phyloP scores from a whole-genome alignment of 2,797 vertebrate genomes.

The Zenarchopterus dispar region DNA sequence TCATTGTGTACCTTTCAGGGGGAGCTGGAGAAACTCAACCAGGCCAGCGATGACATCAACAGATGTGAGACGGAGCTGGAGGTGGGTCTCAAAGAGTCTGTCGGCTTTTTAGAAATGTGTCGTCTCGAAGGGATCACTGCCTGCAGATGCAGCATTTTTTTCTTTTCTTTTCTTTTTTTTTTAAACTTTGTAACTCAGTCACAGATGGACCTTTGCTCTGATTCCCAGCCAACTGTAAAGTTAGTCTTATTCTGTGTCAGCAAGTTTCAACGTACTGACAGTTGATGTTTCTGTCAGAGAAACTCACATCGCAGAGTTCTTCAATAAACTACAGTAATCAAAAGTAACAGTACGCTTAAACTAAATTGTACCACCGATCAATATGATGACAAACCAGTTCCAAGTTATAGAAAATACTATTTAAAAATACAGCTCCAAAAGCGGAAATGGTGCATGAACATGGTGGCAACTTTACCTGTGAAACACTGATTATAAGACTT shows the following conservation, averaged over 20 bases:
- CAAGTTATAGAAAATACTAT: too few species aligned
- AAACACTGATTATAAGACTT: too few species aligned
- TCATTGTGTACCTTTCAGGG: slow-evolving; percentile 78
- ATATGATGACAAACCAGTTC: too few species aligned
- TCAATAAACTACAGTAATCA: neutral
- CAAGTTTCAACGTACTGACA: neutral
- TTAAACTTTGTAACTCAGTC: neutral
- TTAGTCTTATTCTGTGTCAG: slow-evolving; percentile 22
- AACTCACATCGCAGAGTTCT: neutral
- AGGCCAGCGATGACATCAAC: slow-evolving; percentile 96
- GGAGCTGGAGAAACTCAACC: slow-evolving; percentile 96
- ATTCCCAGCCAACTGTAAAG: neutral
- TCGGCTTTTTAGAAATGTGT: neutral
- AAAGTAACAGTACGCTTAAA: slow-evolving; percentile 5
- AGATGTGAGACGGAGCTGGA: slow-evolving; percentile 94
- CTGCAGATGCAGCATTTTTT: slow-evolving; percentile 4
- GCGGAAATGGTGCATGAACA: too few species aligned
- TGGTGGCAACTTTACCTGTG: too few species aligned
- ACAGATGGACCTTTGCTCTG: slow-evolving; percentile 33
- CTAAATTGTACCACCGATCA: neutral
- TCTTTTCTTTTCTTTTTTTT: neutral
- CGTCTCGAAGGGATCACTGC: neutral
- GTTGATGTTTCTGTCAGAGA: neutral
- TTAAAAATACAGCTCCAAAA: too few species aligned
- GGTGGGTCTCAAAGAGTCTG: slow-evolving; percentile 78